Evolutionary conservation across 2,888 invertebrate species (phyloP), one percentile per base, ranked within the genome.

Genomic region (Onthophagus sagittarius): DNA sequence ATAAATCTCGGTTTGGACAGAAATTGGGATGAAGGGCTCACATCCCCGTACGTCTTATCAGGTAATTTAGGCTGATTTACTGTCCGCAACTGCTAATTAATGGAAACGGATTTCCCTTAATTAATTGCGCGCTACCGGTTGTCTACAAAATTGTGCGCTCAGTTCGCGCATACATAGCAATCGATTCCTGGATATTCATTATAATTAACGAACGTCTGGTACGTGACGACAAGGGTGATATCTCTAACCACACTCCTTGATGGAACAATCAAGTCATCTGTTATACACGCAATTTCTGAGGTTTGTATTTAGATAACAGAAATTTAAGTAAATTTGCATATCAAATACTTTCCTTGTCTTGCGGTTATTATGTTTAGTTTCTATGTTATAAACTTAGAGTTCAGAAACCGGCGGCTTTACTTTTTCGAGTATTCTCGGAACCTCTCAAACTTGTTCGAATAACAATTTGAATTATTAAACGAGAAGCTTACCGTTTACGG

Each of bases 61-160:
- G 67, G 67, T 67, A 67, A 67, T 67, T 67, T 67, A 32, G 67
- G 31, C 67, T 67, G 67, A 67, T 67, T 67, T 67, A 67, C 67
- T 32, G 67, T 67, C 23, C 67, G 23, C 67, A 32, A 32, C 67
- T 32, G 23, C 67, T 23, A 67, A 67, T 67, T 67, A 67, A 67
- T 67, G 67, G 67, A 15, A 67, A 15, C 67, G 67, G 67, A 67
- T 67, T 31, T 67, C 67, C 67, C 31, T 67, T 67, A 67, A 67
- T 67, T 67, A 67, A 67, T 67, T 67, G 67, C 67, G 31, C 31
- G 67, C 67, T 67, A 23, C 67, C 67, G 67, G 67, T 32, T 67
- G 32, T 67, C 67, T 67, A 23, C 67, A 67, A 67, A 67, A 67
- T 32, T 67, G 67, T 23, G 31, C n/a, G 6, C 23, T n/a, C 23